These are phyloP conservation scores for Melanotaenia boesemani DNA, from an alignment of 2,797 vertebrate genomes.

Conservation along the genomic window DNA sequence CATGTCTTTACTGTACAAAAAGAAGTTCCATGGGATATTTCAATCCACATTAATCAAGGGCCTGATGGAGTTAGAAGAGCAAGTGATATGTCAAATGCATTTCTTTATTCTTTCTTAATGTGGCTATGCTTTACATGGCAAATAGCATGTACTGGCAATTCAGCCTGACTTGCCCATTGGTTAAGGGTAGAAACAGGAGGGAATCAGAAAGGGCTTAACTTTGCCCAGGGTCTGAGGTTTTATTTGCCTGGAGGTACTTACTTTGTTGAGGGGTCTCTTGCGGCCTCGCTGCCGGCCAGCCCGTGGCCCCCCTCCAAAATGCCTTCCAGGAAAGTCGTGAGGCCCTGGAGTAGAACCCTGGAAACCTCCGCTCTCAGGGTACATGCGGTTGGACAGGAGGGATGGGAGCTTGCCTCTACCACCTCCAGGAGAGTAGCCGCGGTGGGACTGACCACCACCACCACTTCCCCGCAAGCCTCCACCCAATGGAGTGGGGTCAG, in stretches of 20 bases:
- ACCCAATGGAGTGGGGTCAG: constrained; percentile 82
- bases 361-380: constrained; percentile 90
- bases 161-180: constrained; percentile 48
- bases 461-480: constrained; percentile 82
- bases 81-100: constrained; percentile 37
- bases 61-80: constrained; percentile 33
- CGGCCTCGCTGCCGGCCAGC: constrained; percentile 90
- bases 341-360: constrained; percentile 84
- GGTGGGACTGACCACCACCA: constrained; percentile 73
- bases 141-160: constrained; percentile 50
- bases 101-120: constrained; percentile 25
- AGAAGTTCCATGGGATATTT: constrained; percentile 29
- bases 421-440: constrained; percentile 84
- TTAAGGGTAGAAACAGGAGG: constrained; percentile 49
- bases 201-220: constrained; percentile 59
- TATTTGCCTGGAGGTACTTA: constrained; percentile 85
- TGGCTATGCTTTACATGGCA: constrained; percentile 42
- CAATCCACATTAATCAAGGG: constrained; percentile 39
- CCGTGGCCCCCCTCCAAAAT: constrained; percentile 89
- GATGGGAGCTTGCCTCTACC: constrained; percentile 92
- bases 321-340: constrained; percentile 89
- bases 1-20: constrained; percentile 39
- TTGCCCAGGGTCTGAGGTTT: constrained; percentile 71
- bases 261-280: constrained; percentile 90
- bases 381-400: constrained; percentile 93